These are phyloP conservation scores for Taurulus bubalis DNA, from an alignment of 2,113 vertebrate genomes.

Conservation along the genomic window DNA sequence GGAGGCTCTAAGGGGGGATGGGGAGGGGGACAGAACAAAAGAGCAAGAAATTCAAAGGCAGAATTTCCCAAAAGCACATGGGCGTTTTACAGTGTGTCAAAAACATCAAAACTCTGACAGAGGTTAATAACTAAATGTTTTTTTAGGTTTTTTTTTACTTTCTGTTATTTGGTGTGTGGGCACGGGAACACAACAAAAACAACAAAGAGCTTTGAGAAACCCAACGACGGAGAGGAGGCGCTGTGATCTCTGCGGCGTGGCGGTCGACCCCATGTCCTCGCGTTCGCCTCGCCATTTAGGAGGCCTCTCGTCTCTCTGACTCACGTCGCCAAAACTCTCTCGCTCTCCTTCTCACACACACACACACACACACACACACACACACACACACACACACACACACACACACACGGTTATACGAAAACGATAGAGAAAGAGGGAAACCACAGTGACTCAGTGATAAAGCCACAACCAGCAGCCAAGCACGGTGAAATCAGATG, in stretches of 20 bases:
- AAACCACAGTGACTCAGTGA: constrained; percentile 67
- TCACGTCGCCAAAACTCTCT: background rate
- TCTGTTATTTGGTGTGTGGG: constrained; percentile 57
- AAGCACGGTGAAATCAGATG: constrained; percentile 71
- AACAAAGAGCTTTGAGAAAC: background rate
- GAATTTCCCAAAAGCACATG: constrained; percentile 76
- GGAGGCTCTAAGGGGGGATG: background rate
- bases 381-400: constrained; percentile 18
- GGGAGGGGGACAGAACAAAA: constrained; percentile 56
- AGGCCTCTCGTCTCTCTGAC: too few relatives aligned
- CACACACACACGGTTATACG: background rate
- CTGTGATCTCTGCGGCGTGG: background rate
- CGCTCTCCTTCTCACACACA: background rate
- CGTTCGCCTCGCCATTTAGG: constrained; percentile 22
- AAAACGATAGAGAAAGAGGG: constrained; percentile 39
- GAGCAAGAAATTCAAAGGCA: constrained; percentile 66
- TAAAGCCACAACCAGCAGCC: constrained; percentile 33
- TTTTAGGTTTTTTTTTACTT: constrained; percentile 53
- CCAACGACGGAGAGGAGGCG: background rate
- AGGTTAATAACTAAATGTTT: constrained; percentile 66
- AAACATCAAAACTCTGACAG: constrained; percentile 70
- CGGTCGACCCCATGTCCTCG: constrained; percentile 21
- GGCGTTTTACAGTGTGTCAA: constrained; percentile 72
- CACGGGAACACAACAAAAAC: background rate
- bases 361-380: constrained; percentile 23